These are phyloP conservation scores for Lepidurus couesii DNA, from an alignment of 1,140 invertebrate genomes.

Conservation along the genomic window DNA sequence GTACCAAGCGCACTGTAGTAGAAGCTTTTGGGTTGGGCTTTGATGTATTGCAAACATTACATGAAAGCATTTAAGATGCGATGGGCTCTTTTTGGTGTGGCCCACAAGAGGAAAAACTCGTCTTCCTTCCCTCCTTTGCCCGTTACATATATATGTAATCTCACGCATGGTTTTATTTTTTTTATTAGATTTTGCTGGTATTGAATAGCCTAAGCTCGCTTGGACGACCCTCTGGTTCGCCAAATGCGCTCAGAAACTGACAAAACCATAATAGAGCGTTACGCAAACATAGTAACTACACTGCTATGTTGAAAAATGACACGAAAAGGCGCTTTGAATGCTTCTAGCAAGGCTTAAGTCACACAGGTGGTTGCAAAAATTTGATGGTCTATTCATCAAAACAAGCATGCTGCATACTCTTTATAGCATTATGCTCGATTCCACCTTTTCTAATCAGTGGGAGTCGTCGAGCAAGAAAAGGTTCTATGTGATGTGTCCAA, in stretches of 20 bases:
- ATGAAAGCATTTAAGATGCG: neutral
- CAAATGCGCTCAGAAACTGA: too few species aligned
- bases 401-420: neutral
- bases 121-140: neutral
- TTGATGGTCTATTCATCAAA: neutral
- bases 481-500: neutral
- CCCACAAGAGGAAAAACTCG: neutral
- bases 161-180: too few species aligned
- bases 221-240: too few species aligned
- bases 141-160: neutral
- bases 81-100: neutral
- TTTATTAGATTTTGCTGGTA: too few species aligned
- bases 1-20: neutral
- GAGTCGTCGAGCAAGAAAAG: neutral
- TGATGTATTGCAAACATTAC: slow-evolving; percentile 19
- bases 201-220: too few species aligned
- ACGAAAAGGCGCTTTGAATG: neutral
- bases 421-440: slow-evolving; percentile 1
- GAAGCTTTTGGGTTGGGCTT: slow-evolving; percentile 21
- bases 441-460: slow-evolving; percentile 15
- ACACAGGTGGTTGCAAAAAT: neutral
- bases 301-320: neutral
- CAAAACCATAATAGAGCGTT: too few species aligned
- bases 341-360: neutral
- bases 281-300: neutral